A percentile compares a stretch with the other conserved stretches of the same genome.
Conservation (phyloP, 2,888 invertebrate genomes). For the Drosophila formosana region DNA sequence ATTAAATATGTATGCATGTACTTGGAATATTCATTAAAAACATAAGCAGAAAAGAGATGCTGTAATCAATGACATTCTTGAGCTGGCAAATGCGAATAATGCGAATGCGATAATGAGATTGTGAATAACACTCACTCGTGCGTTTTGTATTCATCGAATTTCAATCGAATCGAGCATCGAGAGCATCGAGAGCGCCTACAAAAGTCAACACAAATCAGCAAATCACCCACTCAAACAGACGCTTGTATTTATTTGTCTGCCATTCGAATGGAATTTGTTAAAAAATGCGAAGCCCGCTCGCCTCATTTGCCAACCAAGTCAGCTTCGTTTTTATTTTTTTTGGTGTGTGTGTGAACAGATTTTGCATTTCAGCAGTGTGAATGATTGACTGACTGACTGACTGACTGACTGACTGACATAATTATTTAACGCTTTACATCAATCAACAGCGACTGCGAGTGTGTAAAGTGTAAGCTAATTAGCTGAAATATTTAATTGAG, state of each 20-base stretch:
- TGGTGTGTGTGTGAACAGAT: constrained; percentile 1
- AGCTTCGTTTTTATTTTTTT: background rate
- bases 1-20: background rate
- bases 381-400: constrained; percentile 17
- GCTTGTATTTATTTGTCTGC: constrained; percentile 17
- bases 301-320: constrained; percentile 40
- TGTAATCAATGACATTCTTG: constrained; percentile 15
- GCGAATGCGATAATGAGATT: constrained; percentile 20
- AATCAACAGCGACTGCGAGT: constrained; percentile 54
- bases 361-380: constrained; percentile 10
- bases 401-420: constrained; percentile 49
- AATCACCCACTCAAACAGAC: constrained; percentile 20
- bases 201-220: constrained; percentile 46
- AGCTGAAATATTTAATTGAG: constrained; percentile 75
- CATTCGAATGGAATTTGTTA: constrained; percentile 45
- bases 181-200: constrained; percentile 16
- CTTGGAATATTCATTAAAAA: constrained; percentile 1
- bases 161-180: constrained; percentile 46
- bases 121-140: constrained; percentile 39
- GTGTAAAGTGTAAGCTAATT: constrained; percentile 75
- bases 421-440: constrained; percentile 71
- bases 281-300: constrained; percentile 38
- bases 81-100: background rate
- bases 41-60: background rate
- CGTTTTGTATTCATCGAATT: constrained; percentile 47